Evolutionary conservation across 2,888 invertebrate genomes (phyloP).

Genomic region (Horisme vitalbata): DNA sequence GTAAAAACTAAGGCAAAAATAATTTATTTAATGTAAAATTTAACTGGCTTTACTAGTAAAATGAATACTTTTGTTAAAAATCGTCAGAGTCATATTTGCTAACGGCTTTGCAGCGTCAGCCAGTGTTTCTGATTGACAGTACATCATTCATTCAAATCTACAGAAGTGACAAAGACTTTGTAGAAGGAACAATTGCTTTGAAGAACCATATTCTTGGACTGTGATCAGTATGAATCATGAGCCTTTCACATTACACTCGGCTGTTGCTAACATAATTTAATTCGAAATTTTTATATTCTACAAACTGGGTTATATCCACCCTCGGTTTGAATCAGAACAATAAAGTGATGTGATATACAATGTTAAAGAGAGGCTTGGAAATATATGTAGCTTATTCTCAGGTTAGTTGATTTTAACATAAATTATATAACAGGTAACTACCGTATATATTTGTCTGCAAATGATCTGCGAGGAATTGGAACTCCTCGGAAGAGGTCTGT

Average conservation of each 20-base stretch:
- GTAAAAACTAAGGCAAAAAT: too few species aligned
- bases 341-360: too few species aligned
- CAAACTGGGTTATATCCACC: too few species aligned
- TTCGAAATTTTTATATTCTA: too few species aligned
- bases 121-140: conserved; percentile 23
- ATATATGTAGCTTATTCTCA: too few species aligned
- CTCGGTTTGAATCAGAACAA: too few species aligned
- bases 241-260: too few species aligned
- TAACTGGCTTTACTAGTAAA: conserved; percentile 1
- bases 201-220: conserved; percentile 20
- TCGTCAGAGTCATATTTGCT: conserved; percentile 12
- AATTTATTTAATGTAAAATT: too few species aligned
- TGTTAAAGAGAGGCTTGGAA: too few species aligned
- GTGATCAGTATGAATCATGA: conserved; percentile 18
- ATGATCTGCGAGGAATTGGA: conserved; percentile 52
- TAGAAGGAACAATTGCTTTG: conserved; percentile 22
- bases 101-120: conserved; percentile 18
- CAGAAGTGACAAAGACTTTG: conserved; percentile 15
- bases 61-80: conserved; percentile 19
- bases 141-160: conserved; percentile 15
- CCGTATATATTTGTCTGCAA: conserved; percentile 56
- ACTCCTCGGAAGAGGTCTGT: conserved; percentile 71
- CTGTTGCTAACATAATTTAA: too few species aligned
- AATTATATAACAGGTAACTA: conserved; percentile 61
- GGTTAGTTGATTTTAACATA: too few species aligned